Percentiles rank a stretch among this genome's conserved stretches.
Conservation (phyloP, 2,113 vertebrate species). For the Columba livia region DNA sequence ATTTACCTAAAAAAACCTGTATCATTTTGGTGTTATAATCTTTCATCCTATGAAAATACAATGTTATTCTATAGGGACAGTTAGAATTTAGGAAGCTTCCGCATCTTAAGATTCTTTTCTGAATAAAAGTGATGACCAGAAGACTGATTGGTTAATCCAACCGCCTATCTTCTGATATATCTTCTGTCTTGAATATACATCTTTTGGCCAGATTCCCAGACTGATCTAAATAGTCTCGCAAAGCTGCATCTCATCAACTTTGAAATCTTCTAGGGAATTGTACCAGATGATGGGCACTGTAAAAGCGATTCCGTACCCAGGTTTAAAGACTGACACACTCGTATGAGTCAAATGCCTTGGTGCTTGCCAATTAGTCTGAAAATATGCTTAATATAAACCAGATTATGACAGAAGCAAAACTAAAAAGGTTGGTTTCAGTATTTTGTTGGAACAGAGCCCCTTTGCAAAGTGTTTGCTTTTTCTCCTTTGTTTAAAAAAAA, state of each 20-base stretch:
- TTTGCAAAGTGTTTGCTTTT: not conserved
- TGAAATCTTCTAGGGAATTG: not conserved
- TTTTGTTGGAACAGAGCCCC: not conserved
- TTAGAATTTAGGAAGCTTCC: not conserved
- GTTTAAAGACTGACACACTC: not conserved
- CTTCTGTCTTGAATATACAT: not conserved
- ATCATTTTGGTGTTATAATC: not conserved
- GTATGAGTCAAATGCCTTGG: not conserved
- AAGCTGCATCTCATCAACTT: not conserved
- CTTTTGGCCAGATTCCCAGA: not conserved
- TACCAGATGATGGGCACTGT: not conserved
- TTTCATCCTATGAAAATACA: not conserved
- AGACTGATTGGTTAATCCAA: not conserved
- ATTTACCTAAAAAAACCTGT: not conserved
- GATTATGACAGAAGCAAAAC: not conserved
- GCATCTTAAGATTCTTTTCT: not conserved
- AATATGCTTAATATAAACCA: not conserved
- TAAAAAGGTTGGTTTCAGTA: not conserved
- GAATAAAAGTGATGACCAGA: not conserved
- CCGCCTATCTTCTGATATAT: not conserved
- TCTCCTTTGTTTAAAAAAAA: not conserved
- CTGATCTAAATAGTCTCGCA: not conserved
- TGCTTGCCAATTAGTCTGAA: not conserved
- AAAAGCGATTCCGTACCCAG: not conserved
- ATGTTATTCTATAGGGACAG: not conserved